Conservation (phyloP, 2,113 vertebrate species). For the Stomatorhinus ivindoensis region DNA sequence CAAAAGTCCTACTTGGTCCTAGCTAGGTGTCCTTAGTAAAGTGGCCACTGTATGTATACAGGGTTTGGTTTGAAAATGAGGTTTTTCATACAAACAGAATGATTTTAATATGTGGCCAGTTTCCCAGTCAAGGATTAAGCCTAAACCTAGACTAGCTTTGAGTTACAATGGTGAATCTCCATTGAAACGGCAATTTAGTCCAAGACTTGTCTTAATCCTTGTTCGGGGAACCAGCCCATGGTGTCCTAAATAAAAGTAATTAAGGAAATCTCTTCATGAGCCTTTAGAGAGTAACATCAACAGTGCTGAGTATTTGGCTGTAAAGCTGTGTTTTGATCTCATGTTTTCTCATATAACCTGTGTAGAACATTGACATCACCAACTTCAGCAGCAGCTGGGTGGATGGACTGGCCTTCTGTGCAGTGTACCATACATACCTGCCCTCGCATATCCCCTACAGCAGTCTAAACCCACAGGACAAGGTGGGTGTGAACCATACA, state of each 20-base stretch:
- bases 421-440: constrained; percentile 58
- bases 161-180: too few species aligned
- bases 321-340: not conserved
- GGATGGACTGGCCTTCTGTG: constrained; percentile 62
- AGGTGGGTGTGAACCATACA: constrained; percentile 38
- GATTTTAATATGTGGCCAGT: not conserved
- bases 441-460: constrained; percentile 49
- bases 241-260: not conserved
- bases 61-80: not conserved
- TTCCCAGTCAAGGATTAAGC: too few species aligned
- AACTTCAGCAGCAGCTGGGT: constrained; percentile 67
- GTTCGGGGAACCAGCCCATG: too few species aligned
- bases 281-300: not conserved
- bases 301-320: not conserved
- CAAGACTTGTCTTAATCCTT: too few species aligned
- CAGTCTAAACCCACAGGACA: constrained; percentile 43
- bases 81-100: not conserved
- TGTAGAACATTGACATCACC: constrained; percentile 62
- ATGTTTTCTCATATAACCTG: constrained; percentile 13
- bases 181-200: too few species aligned
- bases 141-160: too few species aligned
- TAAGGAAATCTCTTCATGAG: not conserved
- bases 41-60: not conserved
- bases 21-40: not conserved
- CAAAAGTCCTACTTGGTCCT: not conserved